Percentiles rank a stretch among this genome's conserved stretches.
These are phyloP conservation scores for Cancer borealis DNA, from an alignment of 2,888 invertebrate species.

Conservation along the genomic window DNA sequence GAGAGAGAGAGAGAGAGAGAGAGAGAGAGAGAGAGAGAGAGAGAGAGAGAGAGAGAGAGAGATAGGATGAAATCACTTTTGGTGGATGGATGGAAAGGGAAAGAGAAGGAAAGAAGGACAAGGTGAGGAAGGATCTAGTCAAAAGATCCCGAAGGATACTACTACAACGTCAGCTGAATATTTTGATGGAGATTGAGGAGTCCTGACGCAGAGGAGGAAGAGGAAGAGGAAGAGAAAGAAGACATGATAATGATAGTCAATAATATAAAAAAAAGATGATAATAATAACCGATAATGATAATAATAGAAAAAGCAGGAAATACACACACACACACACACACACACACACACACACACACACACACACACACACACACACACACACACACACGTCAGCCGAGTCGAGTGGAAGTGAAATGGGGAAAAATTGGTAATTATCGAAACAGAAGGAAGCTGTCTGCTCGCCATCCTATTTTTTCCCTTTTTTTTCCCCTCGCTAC, in stretches of 20 bases:
- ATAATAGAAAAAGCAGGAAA: not conserved
- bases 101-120: not conserved
- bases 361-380: slow-evolving; percentile 17
- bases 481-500: not conserved
- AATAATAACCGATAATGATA: not conserved
- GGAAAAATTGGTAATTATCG: not conserved
- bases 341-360: slow-evolving; percentile 20
- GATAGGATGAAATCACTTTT: not conserved
- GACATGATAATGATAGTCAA: not conserved
- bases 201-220: not conserved
- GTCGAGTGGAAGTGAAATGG: not conserved
- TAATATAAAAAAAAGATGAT: not conserved
- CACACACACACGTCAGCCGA: not conserved
- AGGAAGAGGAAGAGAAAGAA: not conserved
- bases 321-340: not conserved
- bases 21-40: not conserved
- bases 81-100: not conserved
- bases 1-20: not conserved
- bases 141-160: not conserved
- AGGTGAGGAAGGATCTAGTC: not conserved
- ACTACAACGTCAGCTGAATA: not conserved
- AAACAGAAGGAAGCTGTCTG: not conserved
- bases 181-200: slow-evolving; percentile 11
- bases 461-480: not conserved
- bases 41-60: not conserved